Percentiles rank a stretch among this genome's conserved stretches.
phyloP scores from a whole-genome alignment of 2,797 vertebrate genomes.

The Coreius guichenoti region DNA sequence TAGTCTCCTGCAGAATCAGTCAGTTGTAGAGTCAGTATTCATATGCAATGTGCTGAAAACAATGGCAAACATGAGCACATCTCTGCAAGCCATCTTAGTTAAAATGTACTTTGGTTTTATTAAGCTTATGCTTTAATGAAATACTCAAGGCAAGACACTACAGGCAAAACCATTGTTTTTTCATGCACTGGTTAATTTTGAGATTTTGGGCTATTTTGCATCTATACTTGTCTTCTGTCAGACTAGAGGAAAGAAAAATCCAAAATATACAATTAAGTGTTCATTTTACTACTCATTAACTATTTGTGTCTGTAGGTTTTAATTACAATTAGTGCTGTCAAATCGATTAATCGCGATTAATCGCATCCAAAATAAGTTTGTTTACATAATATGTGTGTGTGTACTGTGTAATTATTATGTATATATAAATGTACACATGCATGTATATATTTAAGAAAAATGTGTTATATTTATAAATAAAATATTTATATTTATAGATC shows the following conservation, averaged over 20 bases:
- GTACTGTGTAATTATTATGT: too few species aligned
- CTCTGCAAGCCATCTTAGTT: background rate
- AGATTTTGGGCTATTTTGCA: background rate
- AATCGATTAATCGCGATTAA: too few species aligned
- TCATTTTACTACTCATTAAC: background rate
- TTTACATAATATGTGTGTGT: too few species aligned
- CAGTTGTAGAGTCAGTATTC: conserved; percentile 37
- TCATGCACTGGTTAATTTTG: background rate
- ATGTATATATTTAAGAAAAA: too few species aligned
- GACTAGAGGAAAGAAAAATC: too few species aligned
- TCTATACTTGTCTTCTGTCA: background rate
- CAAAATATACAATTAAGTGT: background rate
- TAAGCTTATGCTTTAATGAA: background rate
- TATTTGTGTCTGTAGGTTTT: background rate
- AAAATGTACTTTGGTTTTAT: background rate
- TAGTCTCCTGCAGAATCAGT: conserved; percentile 76
- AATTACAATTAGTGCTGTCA: background rate
- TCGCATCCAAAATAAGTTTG: too few species aligned
- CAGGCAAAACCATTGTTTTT: background rate
- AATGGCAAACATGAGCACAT: background rate
- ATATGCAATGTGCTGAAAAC: background rate
- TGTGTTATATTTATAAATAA: too few species aligned
- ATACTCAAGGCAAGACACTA: background rate
- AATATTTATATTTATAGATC: too few species aligned
- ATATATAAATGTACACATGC: too few species aligned